phyloP scores from a whole-genome alignment of 2,888 invertebrate species.

The Bombyx huttoni region DNA sequence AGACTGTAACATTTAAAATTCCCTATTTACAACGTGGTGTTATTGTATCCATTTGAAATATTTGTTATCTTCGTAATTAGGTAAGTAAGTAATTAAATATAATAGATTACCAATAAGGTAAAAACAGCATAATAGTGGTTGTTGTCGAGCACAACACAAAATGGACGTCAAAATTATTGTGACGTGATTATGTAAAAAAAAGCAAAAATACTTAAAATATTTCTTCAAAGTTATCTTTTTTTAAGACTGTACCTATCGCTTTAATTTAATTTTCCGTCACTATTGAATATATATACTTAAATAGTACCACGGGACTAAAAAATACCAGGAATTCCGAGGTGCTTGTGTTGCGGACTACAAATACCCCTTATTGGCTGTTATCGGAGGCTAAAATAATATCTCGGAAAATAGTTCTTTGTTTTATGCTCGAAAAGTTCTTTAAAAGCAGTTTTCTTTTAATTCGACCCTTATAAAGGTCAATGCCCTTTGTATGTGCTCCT shows the following conservation, averaged over 20 bases:
- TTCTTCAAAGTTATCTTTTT: not conserved
- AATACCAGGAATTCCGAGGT: slow-evolving; percentile 16
- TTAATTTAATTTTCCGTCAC: not conserved
- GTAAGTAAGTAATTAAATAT: slow-evolving; percentile 22
- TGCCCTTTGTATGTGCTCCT: slow-evolving; percentile 22
- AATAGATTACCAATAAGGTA: not conserved
- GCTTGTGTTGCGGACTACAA: slow-evolving; percentile 20
- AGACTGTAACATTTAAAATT: slow-evolving; percentile 30
- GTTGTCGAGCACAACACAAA: slow-evolving; percentile 41
- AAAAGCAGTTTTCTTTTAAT: slow-evolving; percentile 25
- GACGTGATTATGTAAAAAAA: slow-evolving; percentile 65
- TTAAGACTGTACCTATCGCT: not conserved
- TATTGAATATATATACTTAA: not conserved
- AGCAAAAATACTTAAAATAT: slow-evolving; percentile 7
- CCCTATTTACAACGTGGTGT: slow-evolving; percentile 15
- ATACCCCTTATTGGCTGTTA: slow-evolving; percentile 8
- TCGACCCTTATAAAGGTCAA: slow-evolving; percentile 38
- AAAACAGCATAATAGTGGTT: not conserved
- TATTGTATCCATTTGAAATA: slow-evolving; percentile 1
- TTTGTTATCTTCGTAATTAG: slow-evolving; percentile 12
- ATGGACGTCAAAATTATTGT: slow-evolving; percentile 63
- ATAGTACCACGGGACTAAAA: not conserved
- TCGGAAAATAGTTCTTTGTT: slow-evolving; percentile 4
- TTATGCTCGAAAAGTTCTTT: slow-evolving; percentile 8
- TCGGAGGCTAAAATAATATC: slow-evolving; percentile 5